Evolutionary conservation across 2,797 vertebrate species (phyloP).

Genomic region (Siniperca obscura): DNA sequence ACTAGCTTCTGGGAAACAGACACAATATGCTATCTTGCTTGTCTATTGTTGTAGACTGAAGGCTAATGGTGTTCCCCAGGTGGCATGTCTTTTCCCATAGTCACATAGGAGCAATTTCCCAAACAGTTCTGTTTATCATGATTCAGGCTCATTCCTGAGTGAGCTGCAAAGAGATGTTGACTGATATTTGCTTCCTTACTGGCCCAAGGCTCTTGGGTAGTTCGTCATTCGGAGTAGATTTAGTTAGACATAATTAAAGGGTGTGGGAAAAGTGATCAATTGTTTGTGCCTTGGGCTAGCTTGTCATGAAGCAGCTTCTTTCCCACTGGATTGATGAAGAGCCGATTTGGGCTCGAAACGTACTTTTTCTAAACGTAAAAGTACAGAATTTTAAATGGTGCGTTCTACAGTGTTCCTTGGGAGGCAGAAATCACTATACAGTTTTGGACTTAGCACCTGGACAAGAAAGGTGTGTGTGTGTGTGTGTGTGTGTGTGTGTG

Average conservation of each 20-base stretch:
- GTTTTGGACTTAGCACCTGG: no score
- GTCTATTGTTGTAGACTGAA: constrained; percentile 19
- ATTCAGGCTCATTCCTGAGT: constrained; percentile 10
- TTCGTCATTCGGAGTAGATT: not conserved
- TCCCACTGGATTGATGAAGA: not conserved
- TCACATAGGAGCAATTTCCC: constrained; percentile 22
- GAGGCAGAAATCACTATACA: no score
- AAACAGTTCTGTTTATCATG: constrained; percentile 16
- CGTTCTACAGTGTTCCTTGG: not conserved
- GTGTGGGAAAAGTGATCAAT: constrained; percentile 5
- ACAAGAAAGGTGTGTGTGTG: no score
- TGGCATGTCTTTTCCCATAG: constrained; percentile 7
- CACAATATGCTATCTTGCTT: not conserved
- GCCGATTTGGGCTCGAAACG: not conserved
- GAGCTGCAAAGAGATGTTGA: constrained; percentile 23
- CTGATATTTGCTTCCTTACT: constrained; percentile 3
- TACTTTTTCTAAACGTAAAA: not conserved
- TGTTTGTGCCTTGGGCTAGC: not conserved
- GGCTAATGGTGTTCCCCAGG: not conserved
- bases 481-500: no score
- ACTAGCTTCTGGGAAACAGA: constrained; percentile 1
- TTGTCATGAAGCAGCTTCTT: not conserved
- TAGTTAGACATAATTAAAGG: not conserved
- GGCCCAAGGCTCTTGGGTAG: not conserved
- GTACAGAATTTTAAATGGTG: not conserved